Evolutionary conservation across 2,797 vertebrate species (phyloP).

Genomic region (Streptopelia turtur): DNA sequence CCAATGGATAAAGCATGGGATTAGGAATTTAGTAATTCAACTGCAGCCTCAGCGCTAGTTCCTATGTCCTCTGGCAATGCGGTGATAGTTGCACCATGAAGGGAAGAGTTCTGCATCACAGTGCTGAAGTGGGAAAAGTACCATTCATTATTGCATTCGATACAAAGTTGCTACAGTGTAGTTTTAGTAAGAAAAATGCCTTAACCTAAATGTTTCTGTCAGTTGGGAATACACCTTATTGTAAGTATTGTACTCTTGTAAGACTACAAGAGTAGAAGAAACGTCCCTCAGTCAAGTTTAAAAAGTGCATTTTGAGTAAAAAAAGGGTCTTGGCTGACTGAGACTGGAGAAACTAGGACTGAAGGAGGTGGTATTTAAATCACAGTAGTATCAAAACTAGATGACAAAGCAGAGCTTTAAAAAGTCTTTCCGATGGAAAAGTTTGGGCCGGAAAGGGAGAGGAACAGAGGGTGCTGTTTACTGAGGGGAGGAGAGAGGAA

Average conservation of each 20-base stretch:
- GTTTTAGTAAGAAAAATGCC: not conserved
- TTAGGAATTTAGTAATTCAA: not conserved
- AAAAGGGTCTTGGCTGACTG: not conserved
- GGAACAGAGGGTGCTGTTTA: not conserved
- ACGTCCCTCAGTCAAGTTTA: not conserved
- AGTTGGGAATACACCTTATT: not conserved
- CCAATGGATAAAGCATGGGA: not conserved
- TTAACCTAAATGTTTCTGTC: not conserved
- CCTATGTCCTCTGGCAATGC: not conserved
- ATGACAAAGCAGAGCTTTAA: slow-evolving; percentile 36
- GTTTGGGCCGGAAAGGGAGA: slow-evolving; percentile 6
- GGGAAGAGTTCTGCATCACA: not conserved
- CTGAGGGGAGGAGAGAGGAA: slow-evolving; percentile 9
- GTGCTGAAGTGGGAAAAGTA: not conserved
- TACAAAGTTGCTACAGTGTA: not conserved
- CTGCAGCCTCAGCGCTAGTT: not conserved
- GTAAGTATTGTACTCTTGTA: not conserved
- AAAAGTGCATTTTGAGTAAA: not conserved
- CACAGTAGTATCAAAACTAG: not conserved
- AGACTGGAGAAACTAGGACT: not conserved
- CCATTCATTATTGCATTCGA: not conserved
- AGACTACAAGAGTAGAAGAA: not conserved
- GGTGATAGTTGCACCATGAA: not conserved
- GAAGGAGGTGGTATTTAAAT: not conserved
- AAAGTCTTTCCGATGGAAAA: slow-evolving; percentile 11